Evolutionary conservation across 2,113 vertebrate species (phyloP).

Genomic region (pig (Sus scrofa)): DNA sequence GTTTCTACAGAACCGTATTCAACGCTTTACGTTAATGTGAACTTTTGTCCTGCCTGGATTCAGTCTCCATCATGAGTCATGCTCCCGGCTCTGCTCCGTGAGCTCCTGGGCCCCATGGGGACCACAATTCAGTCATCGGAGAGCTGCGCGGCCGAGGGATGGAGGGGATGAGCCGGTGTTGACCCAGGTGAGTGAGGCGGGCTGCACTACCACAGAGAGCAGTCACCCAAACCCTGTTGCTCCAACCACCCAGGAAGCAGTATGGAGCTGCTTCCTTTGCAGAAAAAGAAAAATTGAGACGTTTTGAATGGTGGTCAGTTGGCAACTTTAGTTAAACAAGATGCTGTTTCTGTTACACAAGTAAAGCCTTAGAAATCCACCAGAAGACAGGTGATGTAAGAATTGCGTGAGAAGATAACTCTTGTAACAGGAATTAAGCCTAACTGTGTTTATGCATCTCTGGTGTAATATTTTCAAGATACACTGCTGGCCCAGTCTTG

Average conservation of each 20-base stretch:
- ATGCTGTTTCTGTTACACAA: neutral
- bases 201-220: neutral
- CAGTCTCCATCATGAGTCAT: neutral
- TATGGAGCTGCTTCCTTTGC: neutral
- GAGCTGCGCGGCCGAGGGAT: neutral
- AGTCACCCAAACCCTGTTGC: neutral
- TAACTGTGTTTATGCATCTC: neutral
- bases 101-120: too few species aligned
- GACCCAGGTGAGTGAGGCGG: too few species aligned
- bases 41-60: neutral
- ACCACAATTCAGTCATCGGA: neutral
- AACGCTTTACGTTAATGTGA: fast-evolving
- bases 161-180: neutral
- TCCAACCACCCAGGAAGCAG: too few species aligned
- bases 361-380: neutral
- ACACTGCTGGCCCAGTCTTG: neutral
- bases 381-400: neutral
- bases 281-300: neutral
- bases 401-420: neutral
- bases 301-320: neutral
- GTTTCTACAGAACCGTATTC: neutral
- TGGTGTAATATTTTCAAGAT: too few species aligned
- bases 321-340: neutral
- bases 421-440: too few species aligned
- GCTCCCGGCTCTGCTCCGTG: neutral